Base-by-base conservation (phyloP, 2,113 vertebrate genomes). In the Ascaphus truei region DNA sequence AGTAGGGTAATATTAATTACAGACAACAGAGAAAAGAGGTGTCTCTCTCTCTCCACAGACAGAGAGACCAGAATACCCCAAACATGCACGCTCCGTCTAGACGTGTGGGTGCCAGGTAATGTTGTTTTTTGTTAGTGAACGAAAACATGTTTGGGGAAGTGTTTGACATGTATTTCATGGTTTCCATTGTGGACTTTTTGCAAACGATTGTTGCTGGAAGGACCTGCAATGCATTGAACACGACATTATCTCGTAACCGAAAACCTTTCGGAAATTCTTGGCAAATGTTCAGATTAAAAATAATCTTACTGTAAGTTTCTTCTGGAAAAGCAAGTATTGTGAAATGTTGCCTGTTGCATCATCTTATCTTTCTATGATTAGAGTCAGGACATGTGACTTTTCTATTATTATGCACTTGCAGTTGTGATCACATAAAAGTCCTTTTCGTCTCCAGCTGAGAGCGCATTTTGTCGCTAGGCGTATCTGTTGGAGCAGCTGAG, bases 331-430 rank as follows among this genome's bases (percentile, higher is more conserved):
- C 30, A 61, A 71, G 60, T 39, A 61, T 61, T 39, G 41, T 61
- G 47, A 51, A 26, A 60, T 13, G 8, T 26, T 43, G 56, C 60
- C 57, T 71, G 18, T 51, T 26, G 30, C 23, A 39, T 16, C 45
- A 71, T 59, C 41, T n/a, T n/a, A n/a, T n/a, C 30, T 20, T 43
- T 52, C 56, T 52, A 34, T 71, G 57, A 39, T 51, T 50, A 61
- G 33, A 60, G 34, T 60, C 33, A 52, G 43, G 56, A 30, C 67
- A 71, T 71, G 66, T 69, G 67, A 61, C 56, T 59, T 52, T 51
- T 41, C 56, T 61, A 58, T 71, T 61, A 61, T 71, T 71, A 59
- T 61, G 52, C 45, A 71, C 61, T 71, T 71, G 67, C 33, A 23
- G 56, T 61, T 52, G 25, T 39, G 16, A 71, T 71, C 47, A 52